Evolutionary conservation across 2,113 vertebrate genomes (phyloP), one percentile per base, ranked within the genome.

Genomic region (Pseudolaguvia tuberculata): DNA sequence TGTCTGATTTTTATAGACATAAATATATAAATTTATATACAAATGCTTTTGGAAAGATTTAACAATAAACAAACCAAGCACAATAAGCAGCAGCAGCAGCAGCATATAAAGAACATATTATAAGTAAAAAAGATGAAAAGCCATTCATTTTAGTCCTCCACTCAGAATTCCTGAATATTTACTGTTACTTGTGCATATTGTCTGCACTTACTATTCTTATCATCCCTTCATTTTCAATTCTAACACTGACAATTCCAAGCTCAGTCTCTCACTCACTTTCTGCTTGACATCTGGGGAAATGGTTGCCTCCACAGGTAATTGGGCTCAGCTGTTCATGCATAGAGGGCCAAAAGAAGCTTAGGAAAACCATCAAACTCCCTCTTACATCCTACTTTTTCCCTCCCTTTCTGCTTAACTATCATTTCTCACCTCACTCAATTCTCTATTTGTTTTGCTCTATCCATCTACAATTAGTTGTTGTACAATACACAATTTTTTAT

Each of bases 271-370:
- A 48, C 39, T 53, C 42, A 23, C 48, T 59, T 29, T 67, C 76
- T 45, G 48, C 50, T 50, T 63, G 67, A 69, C 52, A 51, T 67
- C 70, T 73, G 20, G 17, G 17, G 65, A 81, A 81, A 83, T 80
- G 71, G 47, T 23, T 27, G 66, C 53, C 51, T 79, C 69, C 72
- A 55, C 76, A 69, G 70, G 67, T 85, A 85, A 88, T 83, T 83
- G 78, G 81, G 35, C 80, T 81, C 78, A 85, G 83, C 76, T 86
- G 80, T 56, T 83, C 77, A 82, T 83, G 59, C 57, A 67, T 72
- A 70, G 50, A 77, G 66, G 27, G 17, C 52, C 63, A 45, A 29
- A 68, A 61, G 42, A 47, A 52, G 35, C 65, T 78, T 14, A 82
- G 62, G 73, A 63, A 75, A 53, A 66, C 25, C n/a, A 39, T 65